Evolutionary conservation across 2,113 vertebrate species (phyloP).

Genomic region (Oncorhynchus kisutch): DNA sequence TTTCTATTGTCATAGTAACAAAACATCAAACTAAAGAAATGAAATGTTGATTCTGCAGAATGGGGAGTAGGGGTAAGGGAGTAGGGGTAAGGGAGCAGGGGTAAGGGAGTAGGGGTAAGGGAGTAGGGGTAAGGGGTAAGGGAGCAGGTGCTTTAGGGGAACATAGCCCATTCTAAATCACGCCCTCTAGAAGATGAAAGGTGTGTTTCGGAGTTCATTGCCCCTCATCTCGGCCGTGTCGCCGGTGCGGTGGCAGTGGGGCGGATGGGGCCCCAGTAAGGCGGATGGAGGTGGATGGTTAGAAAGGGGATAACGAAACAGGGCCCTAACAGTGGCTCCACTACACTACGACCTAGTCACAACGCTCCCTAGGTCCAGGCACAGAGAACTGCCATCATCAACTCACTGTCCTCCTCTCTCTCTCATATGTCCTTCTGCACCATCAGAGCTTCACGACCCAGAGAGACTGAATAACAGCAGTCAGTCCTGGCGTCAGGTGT

Average conservation of each 20-base stretch:
- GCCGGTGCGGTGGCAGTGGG: constrained; percentile 46
- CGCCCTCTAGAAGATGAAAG: constrained; percentile 72
- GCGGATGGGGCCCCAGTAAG: constrained; percentile 38
- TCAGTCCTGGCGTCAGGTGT: no score
- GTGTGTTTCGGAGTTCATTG: constrained; percentile 72
- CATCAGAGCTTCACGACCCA: neutral
- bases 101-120: constrained; percentile 30
- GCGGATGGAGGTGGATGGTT: constrained; percentile 53
- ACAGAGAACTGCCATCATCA: constrained; percentile 28
- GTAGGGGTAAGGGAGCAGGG: constrained; percentile 36
- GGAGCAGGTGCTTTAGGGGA: constrained; percentile 53
- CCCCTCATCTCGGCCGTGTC: constrained; percentile 67
- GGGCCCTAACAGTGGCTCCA: constrained; percentile 25
- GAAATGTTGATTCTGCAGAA: constrained; percentile 71
- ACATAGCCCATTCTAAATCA: constrained; percentile 60
- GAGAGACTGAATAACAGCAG: neutral
- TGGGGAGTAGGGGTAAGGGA: constrained; percentile 40
- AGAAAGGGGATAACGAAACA: constrained; percentile 65
- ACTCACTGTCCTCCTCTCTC: constrained; percentile 4
- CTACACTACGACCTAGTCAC: constrained; percentile 29
- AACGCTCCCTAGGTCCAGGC: constrained; percentile 35
- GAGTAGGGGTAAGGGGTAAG: constrained; percentile 38
- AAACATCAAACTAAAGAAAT: constrained; percentile 70
- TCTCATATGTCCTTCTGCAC: neutral
- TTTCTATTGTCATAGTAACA: constrained; percentile 72